Evolutionary conservation across 2,113 vertebrate species (phyloP).

Genomic region (Acanthochromis polyacanthus): DNA sequence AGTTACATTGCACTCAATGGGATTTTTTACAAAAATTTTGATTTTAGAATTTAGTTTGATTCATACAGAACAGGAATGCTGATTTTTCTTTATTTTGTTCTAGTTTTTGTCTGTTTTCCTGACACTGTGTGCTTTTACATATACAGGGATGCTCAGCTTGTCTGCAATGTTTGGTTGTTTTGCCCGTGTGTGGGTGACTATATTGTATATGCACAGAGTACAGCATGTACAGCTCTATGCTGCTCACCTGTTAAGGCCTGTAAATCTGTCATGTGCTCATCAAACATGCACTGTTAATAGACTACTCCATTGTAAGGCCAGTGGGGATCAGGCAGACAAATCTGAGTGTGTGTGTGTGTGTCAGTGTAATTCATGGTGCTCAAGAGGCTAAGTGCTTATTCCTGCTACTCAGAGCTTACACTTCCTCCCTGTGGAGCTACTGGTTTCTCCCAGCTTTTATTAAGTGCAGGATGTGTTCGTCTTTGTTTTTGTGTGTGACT

Average conservation of each 20-base stretch:
- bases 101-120: no score
- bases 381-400: conserved; percentile 65
- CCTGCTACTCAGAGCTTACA: conserved; percentile 50
- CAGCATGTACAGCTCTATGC: conserved; percentile 4
- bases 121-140: neutral
- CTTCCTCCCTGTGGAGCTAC: conserved; percentile 41
- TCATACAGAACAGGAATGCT: no score
- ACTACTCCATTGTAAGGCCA: conserved; percentile 38
- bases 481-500: conserved; percentile 21
- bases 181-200: conserved; percentile 8
- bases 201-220: conserved; percentile 14
- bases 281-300: conserved; percentile 60
- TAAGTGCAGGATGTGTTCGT: conserved; percentile 46
- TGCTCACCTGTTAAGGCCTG: conserved; percentile 47
- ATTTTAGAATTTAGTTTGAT: no score
- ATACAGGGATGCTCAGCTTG: neutral
- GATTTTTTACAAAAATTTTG: no score
- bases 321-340: conserved; percentile 27
- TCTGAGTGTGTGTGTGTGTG: conserved; percentile 17
- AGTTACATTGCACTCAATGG: no score
- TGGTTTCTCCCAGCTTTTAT: conserved; percentile 47
- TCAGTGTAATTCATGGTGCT: conserved; percentile 58
- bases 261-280: conserved; percentile 62
- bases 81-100: no score
- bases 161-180: neutral